These are phyloP conservation scores for Loxodonta africana DNA, from an alignment of 2,113 vertebrate genomes.

Conservation along the genomic window DNA sequence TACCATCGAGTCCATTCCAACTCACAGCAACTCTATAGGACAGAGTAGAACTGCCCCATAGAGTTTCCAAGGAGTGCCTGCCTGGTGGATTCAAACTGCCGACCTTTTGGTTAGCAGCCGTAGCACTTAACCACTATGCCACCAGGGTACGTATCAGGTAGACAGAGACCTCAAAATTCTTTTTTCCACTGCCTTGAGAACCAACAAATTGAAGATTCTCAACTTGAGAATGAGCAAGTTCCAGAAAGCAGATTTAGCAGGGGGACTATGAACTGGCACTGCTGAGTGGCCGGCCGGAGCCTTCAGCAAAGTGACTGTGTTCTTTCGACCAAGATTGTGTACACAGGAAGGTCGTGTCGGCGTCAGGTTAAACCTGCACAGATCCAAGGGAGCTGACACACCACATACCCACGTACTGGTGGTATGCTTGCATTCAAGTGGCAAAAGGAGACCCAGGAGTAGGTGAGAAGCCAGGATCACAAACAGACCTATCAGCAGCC, in stretches of 20 bases:
- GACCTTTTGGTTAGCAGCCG: too few relatives aligned
- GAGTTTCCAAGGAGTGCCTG: too few relatives aligned
- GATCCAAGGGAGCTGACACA: neutral
- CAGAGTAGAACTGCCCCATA: too few relatives aligned
- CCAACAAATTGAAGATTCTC: neutral
- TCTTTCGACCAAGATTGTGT: neutral
- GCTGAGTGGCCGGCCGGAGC: neutral
- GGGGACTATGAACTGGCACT: neutral
- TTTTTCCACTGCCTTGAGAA: neutral
- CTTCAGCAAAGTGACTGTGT: neutral
- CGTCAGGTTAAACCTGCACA: neutral
- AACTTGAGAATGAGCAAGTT: neutral
- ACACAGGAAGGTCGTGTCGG: neutral
- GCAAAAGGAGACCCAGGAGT: neutral
- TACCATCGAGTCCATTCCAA: too few relatives aligned
- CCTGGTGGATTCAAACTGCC: too few relatives aligned
- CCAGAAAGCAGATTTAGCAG: neutral
- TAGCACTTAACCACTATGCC: too few relatives aligned
- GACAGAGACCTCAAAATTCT: neutral
- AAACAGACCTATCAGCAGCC: neutral
- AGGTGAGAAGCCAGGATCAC: neutral
- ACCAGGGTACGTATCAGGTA: too few relatives aligned
- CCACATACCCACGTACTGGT: accelerated
- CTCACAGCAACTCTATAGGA: too few relatives aligned
- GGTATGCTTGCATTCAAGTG: neutral